A percentile compares a stretch with the other conserved stretches of the same genome.
phyloP scores from a whole-genome alignment of 2,797 vertebrate species.

The Carcharodon carcharias region DNA sequence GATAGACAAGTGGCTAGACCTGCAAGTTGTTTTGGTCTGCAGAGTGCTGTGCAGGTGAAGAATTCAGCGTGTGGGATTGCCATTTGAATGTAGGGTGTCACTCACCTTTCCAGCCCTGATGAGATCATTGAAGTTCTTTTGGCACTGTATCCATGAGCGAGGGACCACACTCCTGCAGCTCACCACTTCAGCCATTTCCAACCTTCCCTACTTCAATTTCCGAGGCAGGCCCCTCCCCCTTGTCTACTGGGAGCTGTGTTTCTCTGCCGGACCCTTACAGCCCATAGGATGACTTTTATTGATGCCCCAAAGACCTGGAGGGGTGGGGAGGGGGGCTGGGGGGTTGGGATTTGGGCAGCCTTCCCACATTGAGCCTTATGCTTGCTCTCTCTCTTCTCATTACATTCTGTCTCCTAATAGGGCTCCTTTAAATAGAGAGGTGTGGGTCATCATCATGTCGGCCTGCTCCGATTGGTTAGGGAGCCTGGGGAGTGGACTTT shows the following conservation, averaged over 20 bases:
- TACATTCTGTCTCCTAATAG: too few relatives aligned
- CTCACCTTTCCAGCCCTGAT: background rate
- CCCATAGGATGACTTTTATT: too few relatives aligned
- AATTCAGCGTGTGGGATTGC: background rate
- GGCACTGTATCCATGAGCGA: background rate
- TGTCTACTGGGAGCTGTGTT: background rate
- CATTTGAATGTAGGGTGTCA: background rate
- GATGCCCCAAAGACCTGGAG: too few relatives aligned
- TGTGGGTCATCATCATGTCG: background rate
- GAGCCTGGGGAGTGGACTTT: background rate
- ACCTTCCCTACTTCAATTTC: background rate
- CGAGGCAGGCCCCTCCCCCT: background rate
- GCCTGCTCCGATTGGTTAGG: background rate
- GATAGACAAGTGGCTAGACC: background rate
- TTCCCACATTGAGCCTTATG: background rate
- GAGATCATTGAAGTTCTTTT: background rate
- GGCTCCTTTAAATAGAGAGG: background rate
- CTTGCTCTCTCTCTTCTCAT: background rate
- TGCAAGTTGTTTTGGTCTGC: background rate
- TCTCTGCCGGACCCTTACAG: background rate
- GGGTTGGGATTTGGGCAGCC: background rate
- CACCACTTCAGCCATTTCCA: background rate
- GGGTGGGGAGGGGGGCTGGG: too few relatives aligned
- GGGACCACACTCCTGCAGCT: background rate
- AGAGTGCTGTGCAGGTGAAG: background rate